Evolutionary conservation across 2,797 vertebrate genomes (phyloP).

Genomic region (Malacoctenus gilli): DNA sequence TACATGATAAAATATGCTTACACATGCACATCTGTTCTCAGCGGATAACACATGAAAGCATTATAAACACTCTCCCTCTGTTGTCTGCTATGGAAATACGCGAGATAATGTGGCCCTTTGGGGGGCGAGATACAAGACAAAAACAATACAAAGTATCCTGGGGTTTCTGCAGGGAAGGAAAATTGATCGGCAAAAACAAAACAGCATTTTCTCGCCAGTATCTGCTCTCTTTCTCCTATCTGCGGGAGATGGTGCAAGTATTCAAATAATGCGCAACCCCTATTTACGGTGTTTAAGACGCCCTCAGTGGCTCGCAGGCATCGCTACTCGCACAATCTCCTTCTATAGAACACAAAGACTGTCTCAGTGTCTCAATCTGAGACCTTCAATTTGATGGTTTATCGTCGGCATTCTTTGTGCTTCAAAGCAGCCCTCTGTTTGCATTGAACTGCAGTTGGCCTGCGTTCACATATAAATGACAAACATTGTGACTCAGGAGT

Average conservation of each 20-base stretch:
- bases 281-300: constrained; percentile 30
- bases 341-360: constrained; percentile 50
- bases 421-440: constrained; percentile 31
- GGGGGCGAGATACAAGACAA: constrained; percentile 40
- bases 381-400: constrained; percentile 42
- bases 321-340: constrained; percentile 22
- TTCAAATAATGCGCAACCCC: constrained; percentile 36
- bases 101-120: constrained; percentile 60
- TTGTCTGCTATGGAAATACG: constrained; percentile 56
- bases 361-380: constrained; percentile 35
- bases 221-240: constrained; percentile 44
- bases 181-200: constrained; percentile 55
- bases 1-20: constrained; percentile 60
- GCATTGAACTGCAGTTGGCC: constrained; percentile 5
- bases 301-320: constrained; percentile 29
- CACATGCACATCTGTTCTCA: constrained; percentile 56
- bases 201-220: constrained; percentile 18
- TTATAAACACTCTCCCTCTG: constrained; percentile 44
- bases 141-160: constrained; percentile 35
- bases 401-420: constrained; percentile 30
- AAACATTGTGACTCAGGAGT: constrained; percentile 3
- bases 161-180: constrained; percentile 44
- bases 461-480: constrained; percentile 20
- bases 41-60: constrained; percentile 57
- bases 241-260: constrained; percentile 29